These are phyloP conservation scores for Thryonomys swinderianus DNA, from an alignment of 2,113 vertebrate species.

Conservation along the genomic window DNA sequence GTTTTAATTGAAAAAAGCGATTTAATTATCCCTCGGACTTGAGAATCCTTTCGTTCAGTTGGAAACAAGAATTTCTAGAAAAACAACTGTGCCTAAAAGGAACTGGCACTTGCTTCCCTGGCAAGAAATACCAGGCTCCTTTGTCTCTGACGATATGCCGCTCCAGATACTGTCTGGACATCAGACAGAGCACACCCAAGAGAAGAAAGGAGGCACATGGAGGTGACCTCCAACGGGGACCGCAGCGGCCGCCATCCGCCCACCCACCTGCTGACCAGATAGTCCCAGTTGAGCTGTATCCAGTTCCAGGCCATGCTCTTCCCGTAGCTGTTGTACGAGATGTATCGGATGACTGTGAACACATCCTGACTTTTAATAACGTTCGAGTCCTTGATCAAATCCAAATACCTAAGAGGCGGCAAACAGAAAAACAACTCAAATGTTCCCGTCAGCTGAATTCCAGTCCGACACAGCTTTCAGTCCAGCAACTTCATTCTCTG, in stretches of 20 bases:
- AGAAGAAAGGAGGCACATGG: background rate
- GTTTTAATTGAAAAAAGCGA: slow-evolving; percentile 10
- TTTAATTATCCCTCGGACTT: background rate
- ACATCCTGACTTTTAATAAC: slow-evolving; percentile 95
- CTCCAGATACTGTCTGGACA: background rate
- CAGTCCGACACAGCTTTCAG: background rate
- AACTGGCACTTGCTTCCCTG: background rate
- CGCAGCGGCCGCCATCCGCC: background rate
- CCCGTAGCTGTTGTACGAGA: slow-evolving; percentile 93
- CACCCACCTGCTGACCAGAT: slow-evolving; percentile 92
- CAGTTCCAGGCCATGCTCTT: slow-evolving; percentile 98
- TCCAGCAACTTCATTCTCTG: slow-evolving; percentile 9
- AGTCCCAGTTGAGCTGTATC: slow-evolving; percentile 96
- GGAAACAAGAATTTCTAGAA: background rate
- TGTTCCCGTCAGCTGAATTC: background rate
- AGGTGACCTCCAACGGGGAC: background rate
- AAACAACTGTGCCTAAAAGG: slow-evolving; percentile 22
- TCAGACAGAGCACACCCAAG: background rate
- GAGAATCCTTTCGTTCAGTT: background rate
- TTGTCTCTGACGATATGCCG: background rate
- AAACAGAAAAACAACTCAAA: slow-evolving; percentile 49
- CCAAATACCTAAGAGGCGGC: slow-evolving; percentile 89
- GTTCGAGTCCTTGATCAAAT: slow-evolving; percentile 88
- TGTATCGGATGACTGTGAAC: slow-evolving; percentile 94
- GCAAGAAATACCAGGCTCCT: background rate